Percentiles rank a stretch among this genome's conserved stretches.
Evolutionary conservation across 1,140 invertebrate species (phyloP).

Genomic region (Scaptomyza montana): DNA sequence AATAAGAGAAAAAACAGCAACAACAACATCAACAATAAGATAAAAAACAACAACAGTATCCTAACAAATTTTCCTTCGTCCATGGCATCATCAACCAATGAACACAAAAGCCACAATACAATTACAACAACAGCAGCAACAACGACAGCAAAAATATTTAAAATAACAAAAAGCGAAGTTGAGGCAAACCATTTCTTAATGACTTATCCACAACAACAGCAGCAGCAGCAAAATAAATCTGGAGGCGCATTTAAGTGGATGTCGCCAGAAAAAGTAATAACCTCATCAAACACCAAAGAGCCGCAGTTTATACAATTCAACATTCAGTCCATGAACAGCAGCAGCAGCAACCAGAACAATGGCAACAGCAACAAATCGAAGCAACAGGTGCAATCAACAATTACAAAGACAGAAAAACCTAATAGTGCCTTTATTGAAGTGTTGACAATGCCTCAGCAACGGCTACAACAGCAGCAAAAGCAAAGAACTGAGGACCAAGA

Average conservation of each 20-base stretch:
- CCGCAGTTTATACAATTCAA: constrained; percentile 37
- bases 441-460: constrained; percentile 37
- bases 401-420: constrained; percentile 23
- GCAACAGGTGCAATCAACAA: constrained; percentile 24
- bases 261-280: constrained; percentile 33
- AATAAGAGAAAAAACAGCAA: constrained; percentile 18
- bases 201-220: constrained; percentile 29
- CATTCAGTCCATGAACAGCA: constrained; percentile 22
- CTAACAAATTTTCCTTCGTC: constrained; percentile 28
- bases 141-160: constrained; percentile 40
- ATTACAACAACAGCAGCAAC: constrained; percentile 43
- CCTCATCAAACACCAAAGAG: constrained; percentile 52
- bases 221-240: constrained; percentile 17
- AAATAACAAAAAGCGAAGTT: constrained; percentile 47
- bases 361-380: constrained; percentile 21
- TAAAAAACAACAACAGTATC: constrained; percentile 23
- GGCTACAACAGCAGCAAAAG: constrained; percentile 36
- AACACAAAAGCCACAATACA: constrained; percentile 46
- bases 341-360: constrained; percentile 17
- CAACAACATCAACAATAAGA: no score
- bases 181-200: constrained; percentile 36
- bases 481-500: constrained; percentile 81
- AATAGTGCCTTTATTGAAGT: constrained; percentile 64
- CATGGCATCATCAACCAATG: constrained; percentile 35
- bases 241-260: constrained; percentile 14